Percentiles rank a stretch among this genome's conserved stretches.
These are phyloP conservation scores for Hyppa rectilinea DNA, from an alignment of 2,888 invertebrate genomes.

Conservation along the genomic window DNA sequence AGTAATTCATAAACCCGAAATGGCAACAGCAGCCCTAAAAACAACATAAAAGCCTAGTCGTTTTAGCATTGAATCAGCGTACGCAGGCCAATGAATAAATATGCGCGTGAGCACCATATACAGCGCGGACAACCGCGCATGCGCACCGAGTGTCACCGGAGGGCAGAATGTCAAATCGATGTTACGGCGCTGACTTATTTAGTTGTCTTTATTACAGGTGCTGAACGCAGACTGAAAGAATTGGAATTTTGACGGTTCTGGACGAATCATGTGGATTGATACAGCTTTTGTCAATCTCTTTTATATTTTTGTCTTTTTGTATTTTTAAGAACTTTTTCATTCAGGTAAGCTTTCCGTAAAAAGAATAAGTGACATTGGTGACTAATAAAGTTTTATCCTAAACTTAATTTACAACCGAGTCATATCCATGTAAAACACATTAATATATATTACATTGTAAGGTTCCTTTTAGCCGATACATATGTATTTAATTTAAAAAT, in stretches of 20 bases:
- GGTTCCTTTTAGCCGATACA: not conserved
- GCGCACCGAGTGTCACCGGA: constrained; percentile 74
- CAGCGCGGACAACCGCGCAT: constrained; percentile 76
- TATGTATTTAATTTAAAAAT: constrained; percentile 20
- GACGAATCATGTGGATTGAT: not conserved
- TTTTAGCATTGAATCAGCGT: constrained; percentile 78
- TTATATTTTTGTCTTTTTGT: no score
- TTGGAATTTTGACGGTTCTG: constrained; percentile 4
- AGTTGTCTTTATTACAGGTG: constrained; percentile 47
- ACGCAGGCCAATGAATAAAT: constrained; percentile 80
- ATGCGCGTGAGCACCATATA: constrained; percentile 83
- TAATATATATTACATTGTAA: constrained; percentile 4
- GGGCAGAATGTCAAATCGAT: constrained; percentile 73
- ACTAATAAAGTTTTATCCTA: not conserved
- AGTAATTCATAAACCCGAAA: constrained; percentile 65
- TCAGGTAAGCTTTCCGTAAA: not conserved
- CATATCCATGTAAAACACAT: not conserved
- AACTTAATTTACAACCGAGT: not conserved
- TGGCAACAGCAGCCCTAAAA: constrained; percentile 69
- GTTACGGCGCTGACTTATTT: constrained; percentile 52
- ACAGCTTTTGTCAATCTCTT: not conserved
- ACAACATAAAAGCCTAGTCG: constrained; percentile 72
- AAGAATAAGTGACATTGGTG: no score
- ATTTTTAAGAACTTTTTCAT: not conserved
- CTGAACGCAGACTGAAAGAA: not conserved